Evolutionary conservation across 2,888 invertebrate genomes (phyloP), one percentile per base, ranked within the genome.

Genomic region (Trilocha varians): DNA sequence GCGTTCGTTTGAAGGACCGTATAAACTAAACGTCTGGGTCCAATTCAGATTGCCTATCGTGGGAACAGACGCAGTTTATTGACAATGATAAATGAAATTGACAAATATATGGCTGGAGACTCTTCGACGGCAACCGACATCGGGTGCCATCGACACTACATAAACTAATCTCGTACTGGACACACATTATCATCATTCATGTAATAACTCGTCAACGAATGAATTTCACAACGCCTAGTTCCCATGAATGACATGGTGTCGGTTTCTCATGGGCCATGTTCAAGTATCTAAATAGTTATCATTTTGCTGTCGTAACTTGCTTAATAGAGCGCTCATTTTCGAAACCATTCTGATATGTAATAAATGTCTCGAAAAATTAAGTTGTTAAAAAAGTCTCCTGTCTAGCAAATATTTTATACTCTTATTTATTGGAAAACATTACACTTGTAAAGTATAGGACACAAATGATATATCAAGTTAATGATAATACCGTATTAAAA

Each of bases 261-360:
- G 60, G 54, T 65, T 70, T 77, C 77, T 70, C 78, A 77, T 74
- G 67, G n/a, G n/a, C n/a, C n/a, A n/a, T n/a, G n/a, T n/a, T n/a
- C n/a, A n/a, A n/a, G n/a, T n/a, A n/a, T n/a, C n/a, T n/a, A n/a
- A n/a, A n/a, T 61, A 67, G 55, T 66, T 78, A 78, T 77, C 75
- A 57, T 49, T 52, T 51, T 53, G 52, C 61, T 53, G 59, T 55
- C 62, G n/a, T n/a, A n/a, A n/a, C n/a, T n/a, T n/a, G 58, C 61
- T 66, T 54, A 60, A 66, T 67, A 73, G 72, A 70, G 70, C 71
- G 70, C 60, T 73, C 62, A 54, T 65, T 66, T 55, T 50, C 49
- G 78, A 75, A n/a, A n/a, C n/a, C n/a, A n/a, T n/a, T n/a, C n/a
- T n/a, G n/a, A n/a, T n/a, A n/a, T n/a, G n/a, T n/a, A n/a, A n/a